Evolutionary conservation across 2,797 vertebrate genomes (phyloP).

Genomic region (Sebastes taczanowskii): DNA sequence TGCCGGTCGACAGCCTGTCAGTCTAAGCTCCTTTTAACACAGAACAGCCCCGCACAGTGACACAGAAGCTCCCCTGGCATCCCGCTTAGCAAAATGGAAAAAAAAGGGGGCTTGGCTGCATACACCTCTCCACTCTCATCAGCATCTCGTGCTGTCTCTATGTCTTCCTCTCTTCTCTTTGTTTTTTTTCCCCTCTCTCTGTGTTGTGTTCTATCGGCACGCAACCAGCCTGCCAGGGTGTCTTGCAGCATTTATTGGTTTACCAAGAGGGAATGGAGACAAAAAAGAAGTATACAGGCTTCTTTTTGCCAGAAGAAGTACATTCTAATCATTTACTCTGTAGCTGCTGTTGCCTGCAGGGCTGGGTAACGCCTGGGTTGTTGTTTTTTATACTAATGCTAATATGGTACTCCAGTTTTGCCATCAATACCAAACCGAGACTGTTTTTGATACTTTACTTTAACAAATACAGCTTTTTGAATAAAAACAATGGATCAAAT

Average conservation of each 20-base stretch:
- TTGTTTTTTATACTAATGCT: neutral
- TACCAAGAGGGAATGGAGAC: slow-evolving; percentile 4
- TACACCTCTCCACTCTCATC: slow-evolving; percentile 49
- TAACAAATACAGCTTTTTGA: neutral
- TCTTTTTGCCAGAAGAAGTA: neutral
- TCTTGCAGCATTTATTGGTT: slow-evolving; percentile 27
- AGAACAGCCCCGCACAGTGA: slow-evolving; percentile 57
- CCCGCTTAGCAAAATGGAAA: slow-evolving; percentile 32
- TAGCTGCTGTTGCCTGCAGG: neutral
- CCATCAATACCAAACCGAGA: neutral
- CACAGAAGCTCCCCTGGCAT: slow-evolving; percentile 50
- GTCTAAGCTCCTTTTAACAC: slow-evolving; percentile 71
- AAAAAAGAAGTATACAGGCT: neutral
- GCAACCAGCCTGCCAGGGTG: slow-evolving; percentile 21
- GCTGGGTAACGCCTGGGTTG: neutral
- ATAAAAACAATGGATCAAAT: neutral
- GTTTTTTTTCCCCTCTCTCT: slow-evolving; percentile 21
- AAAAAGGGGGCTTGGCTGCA: slow-evolving; percentile 15
- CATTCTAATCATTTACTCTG: neutral
- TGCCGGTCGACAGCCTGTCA: slow-evolving; percentile 59
- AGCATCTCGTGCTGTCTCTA: slow-evolving; percentile 31
- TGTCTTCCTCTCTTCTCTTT: slow-evolving; percentile 39
- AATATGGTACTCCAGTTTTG: neutral
- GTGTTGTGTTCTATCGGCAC: slow-evolving; percentile 48
- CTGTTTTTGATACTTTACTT: neutral